phyloP scores from a whole-genome alignment of 30 jellyfish, hydroid and myxozoan species.

The Aurelia sp. region DNA sequence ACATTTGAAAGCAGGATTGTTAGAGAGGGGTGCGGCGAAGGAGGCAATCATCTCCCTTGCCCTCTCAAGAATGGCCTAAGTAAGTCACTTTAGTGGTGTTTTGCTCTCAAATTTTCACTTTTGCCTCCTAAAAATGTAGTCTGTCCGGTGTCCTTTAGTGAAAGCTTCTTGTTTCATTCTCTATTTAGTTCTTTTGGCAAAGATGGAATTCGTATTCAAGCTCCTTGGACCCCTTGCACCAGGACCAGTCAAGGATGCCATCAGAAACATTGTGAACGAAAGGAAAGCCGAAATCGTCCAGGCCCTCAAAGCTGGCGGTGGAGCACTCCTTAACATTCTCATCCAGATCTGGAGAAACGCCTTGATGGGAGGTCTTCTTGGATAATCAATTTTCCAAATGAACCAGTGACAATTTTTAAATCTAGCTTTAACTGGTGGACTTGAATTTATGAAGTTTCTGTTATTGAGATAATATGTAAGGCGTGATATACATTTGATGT shows the following conservation, averaged over 20 bases:
- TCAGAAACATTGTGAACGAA: conserved; percentile 57
- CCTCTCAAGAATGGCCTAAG: too few relatives aligned
- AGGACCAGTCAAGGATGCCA: conserved; percentile 39
- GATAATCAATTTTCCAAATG: background rate
- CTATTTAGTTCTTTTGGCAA: conserved; percentile 40
- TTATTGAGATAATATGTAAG: too few relatives aligned
- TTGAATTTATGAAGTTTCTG: too few relatives aligned
- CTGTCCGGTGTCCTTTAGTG: too few relatives aligned
- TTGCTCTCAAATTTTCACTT: too few relatives aligned
- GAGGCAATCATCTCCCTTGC: too few relatives aligned
- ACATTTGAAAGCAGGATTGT: too few relatives aligned
- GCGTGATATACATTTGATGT: too few relatives aligned
- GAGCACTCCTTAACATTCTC: conserved; percentile 30
- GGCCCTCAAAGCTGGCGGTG: conserved; percentile 46
- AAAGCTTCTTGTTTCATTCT: background rate
- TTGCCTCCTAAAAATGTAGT: too few relatives aligned
- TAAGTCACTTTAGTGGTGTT: too few relatives aligned
- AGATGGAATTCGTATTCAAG: conserved; percentile 62
- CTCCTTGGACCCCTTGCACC: conserved; percentile 68
- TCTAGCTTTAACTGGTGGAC: too few relatives aligned
- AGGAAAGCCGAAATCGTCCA: conserved; percentile 55
- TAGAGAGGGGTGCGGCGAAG: too few relatives aligned
- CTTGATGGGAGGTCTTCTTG: conserved; percentile 55
- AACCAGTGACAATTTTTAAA: background rate
- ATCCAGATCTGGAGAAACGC: conserved; percentile 63